A percentile compares a stretch with the other conserved stretches of the same genome.
Evolutionary conservation across 2,888 invertebrate genomes (phyloP).

Genomic region (Pterobdella sp.): DNA sequence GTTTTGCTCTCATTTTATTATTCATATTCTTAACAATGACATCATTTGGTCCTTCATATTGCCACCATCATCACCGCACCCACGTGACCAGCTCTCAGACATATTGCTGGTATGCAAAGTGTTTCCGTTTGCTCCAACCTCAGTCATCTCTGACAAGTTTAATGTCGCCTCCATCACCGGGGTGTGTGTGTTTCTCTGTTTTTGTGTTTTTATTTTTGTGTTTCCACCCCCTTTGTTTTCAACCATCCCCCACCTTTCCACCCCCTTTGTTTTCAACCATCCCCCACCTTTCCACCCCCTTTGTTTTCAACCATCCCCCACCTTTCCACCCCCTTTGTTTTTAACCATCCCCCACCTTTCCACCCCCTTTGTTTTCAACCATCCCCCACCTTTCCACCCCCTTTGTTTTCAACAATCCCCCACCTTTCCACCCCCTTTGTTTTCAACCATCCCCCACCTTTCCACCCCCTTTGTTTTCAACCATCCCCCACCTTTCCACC

Average conservation of each 20-base stretch:
- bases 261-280: background rate
- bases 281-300: background rate
- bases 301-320: background rate
- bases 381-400: background rate
- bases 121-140: slow-evolving; percentile 14
- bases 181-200: background rate
- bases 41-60: background rate
- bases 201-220: background rate
- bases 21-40: background rate
- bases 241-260: background rate
- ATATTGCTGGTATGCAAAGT: slow-evolving; percentile 15
- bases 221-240: background rate
- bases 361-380: background rate
- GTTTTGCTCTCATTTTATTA: background rate
- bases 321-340: background rate
- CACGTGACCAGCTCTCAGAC: slow-evolving; percentile 14
- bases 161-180: slow-evolving; percentile 9
- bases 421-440: background rate
- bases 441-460: background rate
- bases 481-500: background rate
- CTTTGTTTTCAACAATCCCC: background rate
- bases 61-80: background rate
- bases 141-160: slow-evolving; percentile 7
- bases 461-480: background rate
- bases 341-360: background rate